Evolutionary conservation across 2,888 invertebrate genomes (phyloP).

Genomic region (Caenorhabditis becei): DNA sequence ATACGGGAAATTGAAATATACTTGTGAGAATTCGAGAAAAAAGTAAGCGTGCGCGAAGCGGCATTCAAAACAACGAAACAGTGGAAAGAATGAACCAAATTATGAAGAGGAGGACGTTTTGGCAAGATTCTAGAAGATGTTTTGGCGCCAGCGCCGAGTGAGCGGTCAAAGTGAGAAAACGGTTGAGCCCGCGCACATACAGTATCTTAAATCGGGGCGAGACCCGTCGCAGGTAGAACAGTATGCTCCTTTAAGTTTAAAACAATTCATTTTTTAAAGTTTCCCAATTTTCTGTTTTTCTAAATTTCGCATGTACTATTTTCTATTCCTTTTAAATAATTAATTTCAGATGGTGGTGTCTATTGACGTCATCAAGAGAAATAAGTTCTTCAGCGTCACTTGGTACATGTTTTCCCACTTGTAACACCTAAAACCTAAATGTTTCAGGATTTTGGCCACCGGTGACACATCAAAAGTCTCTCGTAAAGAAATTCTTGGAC

Average conservation of each 20-base stretch:
- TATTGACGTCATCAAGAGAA: conserved; percentile 24
- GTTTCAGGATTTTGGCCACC: conserved; percentile 25
- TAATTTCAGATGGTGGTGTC: conserved; percentile 34
- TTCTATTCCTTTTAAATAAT: background rate
- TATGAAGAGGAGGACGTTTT: background rate
- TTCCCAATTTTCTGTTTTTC: background rate
- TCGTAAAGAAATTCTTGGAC: conserved; percentile 17
- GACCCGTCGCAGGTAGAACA: background rate
- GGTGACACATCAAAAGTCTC: conserved; percentile 18
- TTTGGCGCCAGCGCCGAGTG: conserved; percentile 24
- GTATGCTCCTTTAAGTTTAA: conserved; percentile 19
- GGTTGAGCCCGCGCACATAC: background rate
- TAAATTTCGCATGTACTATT: background rate
- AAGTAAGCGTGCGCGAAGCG: background rate
- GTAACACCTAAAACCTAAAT: background rate
- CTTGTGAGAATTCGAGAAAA: background rate
- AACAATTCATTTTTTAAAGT: background rate
- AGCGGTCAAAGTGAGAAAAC: background rate
- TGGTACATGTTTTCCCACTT: conserved; percentile 19
- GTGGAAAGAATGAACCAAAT: background rate
- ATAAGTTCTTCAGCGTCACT: conserved; percentile 11
- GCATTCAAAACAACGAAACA: no score
- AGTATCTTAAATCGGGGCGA: conserved; percentile 12
- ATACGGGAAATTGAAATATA: no score
- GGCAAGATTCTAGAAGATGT: background rate